Percentiles rank a stretch among this genome's conserved stretches.
Evolutionary conservation across 2,113 vertebrate species (phyloP).

Genomic region (Etheostoma cragini): DNA sequence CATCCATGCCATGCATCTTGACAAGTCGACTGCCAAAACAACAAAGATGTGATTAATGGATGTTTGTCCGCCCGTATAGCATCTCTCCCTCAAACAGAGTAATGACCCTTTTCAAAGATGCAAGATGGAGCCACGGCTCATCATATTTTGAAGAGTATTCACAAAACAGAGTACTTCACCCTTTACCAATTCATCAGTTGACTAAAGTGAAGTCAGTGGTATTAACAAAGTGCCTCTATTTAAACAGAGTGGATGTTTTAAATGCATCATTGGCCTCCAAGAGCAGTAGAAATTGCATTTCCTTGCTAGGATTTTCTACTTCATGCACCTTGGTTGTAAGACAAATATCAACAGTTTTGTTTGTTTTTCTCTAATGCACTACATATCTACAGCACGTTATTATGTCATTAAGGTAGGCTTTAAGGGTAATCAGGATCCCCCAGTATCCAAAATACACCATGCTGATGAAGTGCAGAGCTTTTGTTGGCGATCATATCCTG

Average conservation of each 20-base stretch:
- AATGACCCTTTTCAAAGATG: slow-evolving; percentile 62
- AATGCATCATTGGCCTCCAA: slow-evolving; percentile 7
- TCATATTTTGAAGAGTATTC: slow-evolving; percentile 48
- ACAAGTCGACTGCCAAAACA: slow-evolving; percentile 69
- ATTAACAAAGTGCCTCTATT: slow-evolving; percentile 13
- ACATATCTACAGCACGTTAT: slow-evolving; percentile 9
- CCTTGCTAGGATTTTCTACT: slow-evolving; percentile 33
- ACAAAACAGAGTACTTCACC: slow-evolving; percentile 41
- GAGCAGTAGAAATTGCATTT: slow-evolving; percentile 16
- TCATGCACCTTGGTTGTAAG: slow-evolving; percentile 2
- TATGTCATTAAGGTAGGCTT: neutral
- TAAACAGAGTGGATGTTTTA: slow-evolving; percentile 20
- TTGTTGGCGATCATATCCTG: neutral
- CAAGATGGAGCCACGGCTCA: slow-evolving; percentile 42
- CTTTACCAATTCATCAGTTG: slow-evolving; percentile 43
- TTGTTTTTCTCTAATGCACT: slow-evolving; percentile 7
- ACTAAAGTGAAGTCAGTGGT: slow-evolving; percentile 36
- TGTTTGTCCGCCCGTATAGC: slow-evolving; percentile 63
- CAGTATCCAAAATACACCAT: neutral
- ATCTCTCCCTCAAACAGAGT: slow-evolving; percentile 63
- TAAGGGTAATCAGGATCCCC: neutral
- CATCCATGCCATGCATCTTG: slow-evolving; percentile 59
- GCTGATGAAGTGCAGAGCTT: neutral
- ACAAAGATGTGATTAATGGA: slow-evolving; percentile 72
- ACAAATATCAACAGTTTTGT: slow-evolving; percentile 32